Evolutionary conservation across 2,113 vertebrate species (phyloP), one percentile per base, ranked within the genome.

Genomic region (Vanacampus margaritifer): DNA sequence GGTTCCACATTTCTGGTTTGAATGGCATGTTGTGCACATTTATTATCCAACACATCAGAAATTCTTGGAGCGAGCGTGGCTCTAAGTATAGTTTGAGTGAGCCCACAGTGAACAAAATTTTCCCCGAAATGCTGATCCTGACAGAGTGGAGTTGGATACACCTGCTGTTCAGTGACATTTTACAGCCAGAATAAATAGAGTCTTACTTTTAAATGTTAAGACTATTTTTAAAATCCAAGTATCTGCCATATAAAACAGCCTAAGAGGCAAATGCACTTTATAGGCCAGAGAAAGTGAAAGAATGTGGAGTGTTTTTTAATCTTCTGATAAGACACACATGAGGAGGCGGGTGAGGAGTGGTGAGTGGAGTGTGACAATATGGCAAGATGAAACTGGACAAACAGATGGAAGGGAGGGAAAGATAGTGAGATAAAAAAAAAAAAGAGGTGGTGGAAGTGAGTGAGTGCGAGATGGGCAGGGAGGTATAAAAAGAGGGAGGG

Each of bases 401-500:
- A 78, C 77, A 80, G 76, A 85, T 68, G 79, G 83, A 79, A 83
- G 79, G 87, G 87, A 82, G 75, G 78, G 16, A 74, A 84, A 69
- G 76, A 84, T 28, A 62, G 76, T 72, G 74, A 76, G 74, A 81
- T 48, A 74, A 78, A 75, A 78, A 81, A 76, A 80, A 76, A 77
- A 72, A 65, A 84, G 83, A 86, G 86, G 76, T 83, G 79, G 82
- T 80, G 77, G 73, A 78, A 87, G 78, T 75, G 86, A 84, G 84
- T 77, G 83, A 84, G 89, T 83, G 82, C 80, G 84, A 87, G 85
- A 82, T 86, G 81, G 87, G 79, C 87, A 84, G 83, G 85, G 88
- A 86, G 83, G 82, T 87, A 88, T 88, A 78, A 89, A 84, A 84
- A 80, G 88, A 89, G 90, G 84, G 87, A 89, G 90, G 87, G 89